phyloP scores from a whole-genome alignment of 2,113 vertebrate genomes.

The Podarcis muralis region DNA sequence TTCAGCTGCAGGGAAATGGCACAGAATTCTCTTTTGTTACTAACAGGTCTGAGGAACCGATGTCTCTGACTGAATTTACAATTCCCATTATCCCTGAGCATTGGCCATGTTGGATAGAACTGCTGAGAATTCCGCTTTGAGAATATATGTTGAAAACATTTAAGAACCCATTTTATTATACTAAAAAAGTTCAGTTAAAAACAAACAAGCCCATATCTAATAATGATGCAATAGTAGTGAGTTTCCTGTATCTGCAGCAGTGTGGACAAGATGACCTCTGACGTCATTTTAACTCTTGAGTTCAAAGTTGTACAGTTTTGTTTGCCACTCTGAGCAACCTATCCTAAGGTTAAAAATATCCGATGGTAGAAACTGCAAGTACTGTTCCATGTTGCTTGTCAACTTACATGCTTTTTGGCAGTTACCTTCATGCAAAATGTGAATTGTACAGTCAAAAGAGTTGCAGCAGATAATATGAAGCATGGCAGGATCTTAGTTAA shows the following conservation, averaged over 20 bases:
- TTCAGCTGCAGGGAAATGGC: background rate
- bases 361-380: constrained; percentile 4
- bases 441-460: background rate
- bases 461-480: background rate
- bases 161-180: too few relatives aligned
- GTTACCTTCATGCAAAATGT: background rate
- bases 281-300: background rate
- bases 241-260: too few relatives aligned
- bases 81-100: too few relatives aligned
- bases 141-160: too few relatives aligned
- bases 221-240: too few relatives aligned
- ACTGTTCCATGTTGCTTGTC: background rate
- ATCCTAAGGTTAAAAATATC: background rate
- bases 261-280: too few relatives aligned
- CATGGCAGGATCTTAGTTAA: background rate
- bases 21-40: background rate
- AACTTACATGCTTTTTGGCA: background rate
- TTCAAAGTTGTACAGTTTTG: background rate
- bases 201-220: too few relatives aligned
- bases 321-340: background rate
- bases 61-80: too few relatives aligned
- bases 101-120: too few relatives aligned
- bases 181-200: too few relatives aligned
- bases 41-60: too few relatives aligned
- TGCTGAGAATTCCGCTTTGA: too few relatives aligned